Evolutionary conservation across 2,113 vertebrate genomes (phyloP), one percentile per base, ranked within the genome.

Genomic region (Bucco capensis): DNA sequence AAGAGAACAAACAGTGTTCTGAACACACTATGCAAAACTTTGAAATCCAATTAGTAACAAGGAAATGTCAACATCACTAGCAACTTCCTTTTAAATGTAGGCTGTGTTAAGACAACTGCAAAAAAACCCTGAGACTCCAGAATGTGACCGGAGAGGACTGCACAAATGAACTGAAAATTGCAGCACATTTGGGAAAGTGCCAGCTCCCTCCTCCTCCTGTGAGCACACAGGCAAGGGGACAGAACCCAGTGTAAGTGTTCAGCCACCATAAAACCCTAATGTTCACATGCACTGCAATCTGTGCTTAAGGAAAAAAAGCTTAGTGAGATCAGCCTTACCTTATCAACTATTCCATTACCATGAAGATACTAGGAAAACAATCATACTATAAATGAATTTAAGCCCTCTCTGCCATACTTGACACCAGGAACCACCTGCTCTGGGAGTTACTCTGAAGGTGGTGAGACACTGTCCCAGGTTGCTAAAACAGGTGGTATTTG

Each of bases 31-130:
- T 57, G 62, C 44, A 79, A 96, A 95, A 79, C 58, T 33, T 79
- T 82, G 35, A 81, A 92, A 87, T 57, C 40, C 87, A 92, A 61
- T 90, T 91, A 89, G 70, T 42, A 84, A 69, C 33, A 53, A 56
- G 74, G 53, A 90, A 92, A 90, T 5, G 62, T 37, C 91, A 91
- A 44, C 74, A 87, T 35, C 40, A 24, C 62, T 82, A 82, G 40
- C 33, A 79, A 75, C 62, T 92, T 60, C 22, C 62, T 88, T 54
- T 60, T 46, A 84, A 75, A 84, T 19, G 50, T 12, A 82, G 58
- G 54, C 33, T 89, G 57, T 33, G 61, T 33, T 72, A 87, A 78
- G 78, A 82, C 70, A 92, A 60, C 74, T 69, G 69, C 69, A 66
- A 86, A 86, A 81, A 83, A 71, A 37, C 0, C 25, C 33, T 12